These are phyloP conservation scores for Urocynchramus pylzowi DNA, from an alignment of 2,113 vertebrate species.

Conservation along the genomic window DNA sequence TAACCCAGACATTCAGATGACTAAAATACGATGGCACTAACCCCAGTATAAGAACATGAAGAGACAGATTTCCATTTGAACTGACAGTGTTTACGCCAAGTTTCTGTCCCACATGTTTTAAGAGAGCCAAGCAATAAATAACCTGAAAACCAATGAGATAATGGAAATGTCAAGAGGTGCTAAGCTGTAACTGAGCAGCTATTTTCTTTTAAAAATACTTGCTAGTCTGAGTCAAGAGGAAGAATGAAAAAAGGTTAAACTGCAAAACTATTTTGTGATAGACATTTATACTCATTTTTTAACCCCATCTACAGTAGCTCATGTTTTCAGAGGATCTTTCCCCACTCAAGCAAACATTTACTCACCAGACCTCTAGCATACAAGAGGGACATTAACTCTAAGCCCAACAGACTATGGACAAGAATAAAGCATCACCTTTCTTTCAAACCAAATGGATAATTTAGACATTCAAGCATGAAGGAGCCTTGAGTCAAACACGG, in stretches of 20 bases:
- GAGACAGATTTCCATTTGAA: constrained; percentile 46
- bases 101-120: constrained; percentile 12
- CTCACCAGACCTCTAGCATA: not conserved
- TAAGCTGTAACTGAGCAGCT: constrained; percentile 35
- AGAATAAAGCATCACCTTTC: not conserved
- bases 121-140: constrained; percentile 57
- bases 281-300: not conserved
- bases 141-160: constrained; percentile 52
- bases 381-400: not conserved
- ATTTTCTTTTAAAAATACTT: constrained; percentile 39
- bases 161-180: constrained; percentile 60
- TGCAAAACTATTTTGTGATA: not conserved
- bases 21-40: not conserved
- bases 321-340: not conserved
- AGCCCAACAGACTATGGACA: not conserved
- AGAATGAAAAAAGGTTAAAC: constrained; percentile 12
- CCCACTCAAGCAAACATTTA: not conserved
- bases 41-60: constrained; percentile 6
- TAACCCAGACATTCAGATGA: not conserved
- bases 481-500: not conserved
- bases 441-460: constrained; percentile 1
- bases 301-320: not conserved
- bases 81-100: not conserved
- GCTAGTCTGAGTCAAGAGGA: not conserved
- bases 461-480: constrained; percentile 20